Percentiles rank a stretch among this genome's conserved stretches.
phyloP scores from a whole-genome alignment of 2,888 invertebrate species.

The Steromphala cineraria region DNA sequence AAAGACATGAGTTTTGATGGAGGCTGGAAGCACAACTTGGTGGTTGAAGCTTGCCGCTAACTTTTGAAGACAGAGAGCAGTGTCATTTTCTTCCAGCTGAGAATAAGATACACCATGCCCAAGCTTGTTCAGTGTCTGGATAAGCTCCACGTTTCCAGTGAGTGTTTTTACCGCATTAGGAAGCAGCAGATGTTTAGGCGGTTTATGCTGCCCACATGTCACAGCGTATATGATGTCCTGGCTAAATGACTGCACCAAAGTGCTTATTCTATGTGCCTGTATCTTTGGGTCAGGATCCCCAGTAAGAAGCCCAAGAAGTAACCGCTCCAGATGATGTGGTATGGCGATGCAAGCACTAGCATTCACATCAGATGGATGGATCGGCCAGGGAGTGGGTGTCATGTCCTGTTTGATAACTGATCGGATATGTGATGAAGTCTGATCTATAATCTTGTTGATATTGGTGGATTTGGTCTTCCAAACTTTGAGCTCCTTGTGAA shows the following conservation, averaged over 20 bases:
- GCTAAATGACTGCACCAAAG: no score
- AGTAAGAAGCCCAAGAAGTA: no score
- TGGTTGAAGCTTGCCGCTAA: background rate
- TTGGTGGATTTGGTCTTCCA: constrained; percentile 22
- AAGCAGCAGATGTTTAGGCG: constrained; percentile 1
- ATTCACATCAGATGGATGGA: no score
- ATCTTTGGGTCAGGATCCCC: no score
- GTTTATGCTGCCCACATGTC: background rate
- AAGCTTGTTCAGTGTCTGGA: background rate
- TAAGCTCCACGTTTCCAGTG: background rate
- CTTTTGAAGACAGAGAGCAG: background rate
- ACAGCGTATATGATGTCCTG: no score
- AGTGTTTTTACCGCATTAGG: background rate
- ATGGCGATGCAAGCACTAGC: no score
- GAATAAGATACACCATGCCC: background rate
- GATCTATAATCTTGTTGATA: constrained; percentile 20
- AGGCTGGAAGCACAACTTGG: background rate
- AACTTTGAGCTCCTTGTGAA: constrained; percentile 21
- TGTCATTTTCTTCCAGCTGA: background rate
- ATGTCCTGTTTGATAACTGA: no score
- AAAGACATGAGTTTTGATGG: background rate
- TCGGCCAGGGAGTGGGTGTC: no score
- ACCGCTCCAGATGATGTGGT: no score
- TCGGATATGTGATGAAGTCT: background rate
- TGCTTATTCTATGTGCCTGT: no score